A percentile compares a stretch with the other conserved stretches of the same genome.
phyloP scores from a whole-genome alignment of 2,113 vertebrate genomes.

The Odobenus rosmarus region DNA sequence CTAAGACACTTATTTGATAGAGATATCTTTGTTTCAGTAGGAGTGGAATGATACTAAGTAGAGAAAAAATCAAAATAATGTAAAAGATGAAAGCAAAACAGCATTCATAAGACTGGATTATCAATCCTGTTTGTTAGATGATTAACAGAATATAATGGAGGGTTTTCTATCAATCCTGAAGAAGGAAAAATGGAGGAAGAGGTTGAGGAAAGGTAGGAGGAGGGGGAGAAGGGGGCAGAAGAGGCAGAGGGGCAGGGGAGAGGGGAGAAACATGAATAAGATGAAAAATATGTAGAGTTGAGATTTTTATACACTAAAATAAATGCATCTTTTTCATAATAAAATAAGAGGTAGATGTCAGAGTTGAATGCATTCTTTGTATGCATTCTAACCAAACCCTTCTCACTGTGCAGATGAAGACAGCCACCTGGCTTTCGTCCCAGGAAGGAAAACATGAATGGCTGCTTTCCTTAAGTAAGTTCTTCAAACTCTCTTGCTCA shows the following conservation, averaged over 20 bases:
- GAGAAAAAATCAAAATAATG: not conserved
- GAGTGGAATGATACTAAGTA: not conserved
- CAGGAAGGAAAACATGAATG: not conserved
- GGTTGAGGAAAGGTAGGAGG: accelerated
- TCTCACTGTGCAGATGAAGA: not conserved
- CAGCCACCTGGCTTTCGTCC: not conserved
- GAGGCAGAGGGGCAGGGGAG: not conserved
- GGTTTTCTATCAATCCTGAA: not conserved
- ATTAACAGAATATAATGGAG: not conserved
- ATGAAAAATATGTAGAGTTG: not conserved
- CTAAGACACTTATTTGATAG: not conserved
- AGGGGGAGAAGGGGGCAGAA: not conserved
- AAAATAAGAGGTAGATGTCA: not conserved
- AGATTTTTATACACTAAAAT: not conserved
- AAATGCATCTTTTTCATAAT: not conserved
- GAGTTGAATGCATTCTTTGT: not conserved
- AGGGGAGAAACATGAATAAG: not conserved
- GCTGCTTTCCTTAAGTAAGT: not conserved
- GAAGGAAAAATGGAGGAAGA: not conserved
- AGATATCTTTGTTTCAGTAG: not conserved
- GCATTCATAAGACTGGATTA: not conserved
- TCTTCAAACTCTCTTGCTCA: not conserved
- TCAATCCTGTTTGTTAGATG: not conserved
- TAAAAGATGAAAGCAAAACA: not conserved
- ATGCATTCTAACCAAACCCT: not conserved